Conservation (phyloP, 2,797 vertebrate species). For the Rallus crepitans region DNA sequence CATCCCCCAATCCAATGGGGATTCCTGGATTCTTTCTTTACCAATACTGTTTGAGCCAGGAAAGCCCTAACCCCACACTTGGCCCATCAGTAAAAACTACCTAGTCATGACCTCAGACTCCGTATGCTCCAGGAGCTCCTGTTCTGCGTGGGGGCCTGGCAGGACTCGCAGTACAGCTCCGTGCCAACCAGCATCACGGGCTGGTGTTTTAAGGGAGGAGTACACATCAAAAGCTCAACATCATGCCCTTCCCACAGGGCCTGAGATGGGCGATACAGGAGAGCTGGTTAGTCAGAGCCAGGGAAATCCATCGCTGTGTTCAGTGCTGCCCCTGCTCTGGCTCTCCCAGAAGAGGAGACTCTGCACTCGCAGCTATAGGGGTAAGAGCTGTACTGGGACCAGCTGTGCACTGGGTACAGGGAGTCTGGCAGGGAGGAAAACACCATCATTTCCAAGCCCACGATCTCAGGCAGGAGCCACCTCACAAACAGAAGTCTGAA, state of each 20-base stretch:
- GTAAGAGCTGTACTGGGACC: background rate
- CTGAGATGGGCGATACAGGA: background rate
- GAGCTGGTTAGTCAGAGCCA: background rate
- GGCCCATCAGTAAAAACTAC: background rate
- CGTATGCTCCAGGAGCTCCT: background rate
- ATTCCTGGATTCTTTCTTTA: background rate
- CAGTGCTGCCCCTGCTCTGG: background rate
- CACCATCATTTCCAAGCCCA: background rate
- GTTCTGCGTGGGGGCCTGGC: accelerated
- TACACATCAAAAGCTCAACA: background rate
- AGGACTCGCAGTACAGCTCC: background rate
- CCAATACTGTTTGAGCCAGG: background rate
- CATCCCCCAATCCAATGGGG: background rate
- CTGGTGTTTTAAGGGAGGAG: background rate
- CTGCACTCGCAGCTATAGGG: background rate
- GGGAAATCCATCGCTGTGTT: background rate
- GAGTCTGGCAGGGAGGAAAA: background rate
- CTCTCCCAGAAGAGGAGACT: background rate
- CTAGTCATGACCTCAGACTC: accelerated
- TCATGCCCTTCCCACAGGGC: background rate
- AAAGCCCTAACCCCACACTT: background rate
- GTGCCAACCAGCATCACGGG: accelerated
- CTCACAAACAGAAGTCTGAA: background rate
- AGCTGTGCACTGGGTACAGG: background rate
- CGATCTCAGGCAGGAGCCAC: background rate